phyloP scores from a whole-genome alignment of 2,113 vertebrate species.

The Hemicordylus capensis region DNA sequence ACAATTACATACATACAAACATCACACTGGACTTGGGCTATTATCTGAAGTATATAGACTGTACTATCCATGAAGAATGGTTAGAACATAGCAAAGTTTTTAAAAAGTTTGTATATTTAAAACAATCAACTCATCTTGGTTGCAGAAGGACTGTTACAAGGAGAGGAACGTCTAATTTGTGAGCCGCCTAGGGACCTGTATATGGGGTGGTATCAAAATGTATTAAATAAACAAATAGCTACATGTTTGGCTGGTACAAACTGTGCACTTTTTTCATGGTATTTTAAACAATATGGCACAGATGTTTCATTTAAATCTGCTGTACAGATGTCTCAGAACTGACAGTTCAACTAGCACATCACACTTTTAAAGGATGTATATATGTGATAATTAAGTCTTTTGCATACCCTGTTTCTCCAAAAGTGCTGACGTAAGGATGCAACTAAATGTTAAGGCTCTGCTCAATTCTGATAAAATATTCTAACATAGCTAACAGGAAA shows the following conservation, averaged over 20 bases:
- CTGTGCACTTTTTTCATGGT: not conserved
- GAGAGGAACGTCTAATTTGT: too few relatives aligned
- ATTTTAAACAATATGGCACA: not conserved
- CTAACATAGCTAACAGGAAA: not conserved
- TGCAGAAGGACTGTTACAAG: not conserved
- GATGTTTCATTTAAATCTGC: not conserved
- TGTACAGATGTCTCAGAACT: not conserved
- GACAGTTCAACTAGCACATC: not conserved
- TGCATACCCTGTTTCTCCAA: not conserved
- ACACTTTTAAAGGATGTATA: not conserved
- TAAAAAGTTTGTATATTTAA: not conserved
- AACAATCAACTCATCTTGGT: not conserved
- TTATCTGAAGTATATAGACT: not conserved
- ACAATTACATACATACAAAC: slow-evolving; percentile 59
- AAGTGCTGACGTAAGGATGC: not conserved
- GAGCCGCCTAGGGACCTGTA: too few relatives aligned
- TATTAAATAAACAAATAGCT: too few relatives aligned
- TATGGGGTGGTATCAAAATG: too few relatives aligned
- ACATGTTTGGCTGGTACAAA: not conserved
- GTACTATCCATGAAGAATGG: not conserved
- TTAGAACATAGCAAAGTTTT: not conserved
- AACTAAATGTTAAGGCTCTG: not conserved
- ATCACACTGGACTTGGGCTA: slow-evolving; percentile 26
- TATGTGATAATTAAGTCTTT: not conserved
- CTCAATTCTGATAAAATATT: slow-evolving; percentile 41